These are phyloP conservation scores for Oryzias javanicus DNA, from an alignment of 2,113 vertebrate species.

Conservation along the genomic window DNA sequence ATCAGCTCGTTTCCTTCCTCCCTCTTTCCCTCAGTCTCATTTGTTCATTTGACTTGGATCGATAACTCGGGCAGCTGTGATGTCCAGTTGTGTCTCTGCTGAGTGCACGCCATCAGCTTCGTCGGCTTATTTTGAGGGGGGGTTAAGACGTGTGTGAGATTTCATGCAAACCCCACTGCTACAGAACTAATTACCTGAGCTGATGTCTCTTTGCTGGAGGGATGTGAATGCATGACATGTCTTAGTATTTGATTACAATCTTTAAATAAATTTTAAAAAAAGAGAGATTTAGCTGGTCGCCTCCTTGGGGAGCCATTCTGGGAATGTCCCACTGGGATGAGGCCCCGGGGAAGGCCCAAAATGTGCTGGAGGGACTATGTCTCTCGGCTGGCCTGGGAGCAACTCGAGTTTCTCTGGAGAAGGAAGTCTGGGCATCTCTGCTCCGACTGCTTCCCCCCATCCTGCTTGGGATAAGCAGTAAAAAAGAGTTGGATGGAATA, in stretches of 20 bases:
- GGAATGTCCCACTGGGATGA: background rate
- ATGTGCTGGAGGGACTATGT: too few relatives aligned
- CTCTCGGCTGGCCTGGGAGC: background rate
- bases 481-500: too few relatives aligned
- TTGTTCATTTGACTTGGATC: constrained; percentile 58
- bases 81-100: constrained; percentile 43
- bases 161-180: constrained; percentile 36
- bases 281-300: too few relatives aligned
- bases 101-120: constrained; percentile 26
- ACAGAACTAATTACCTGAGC: constrained; percentile 62
- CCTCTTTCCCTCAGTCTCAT: constrained; percentile 1
- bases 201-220: constrained; percentile 12
- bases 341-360: too few relatives aligned
- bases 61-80: constrained; percentile 46
- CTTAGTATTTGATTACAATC: too few relatives aligned
- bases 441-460: too few relatives aligned
- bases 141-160: constrained; percentile 17
- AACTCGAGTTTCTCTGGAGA: too few relatives aligned
- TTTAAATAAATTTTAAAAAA: too few relatives aligned
- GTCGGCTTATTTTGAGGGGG: background rate
- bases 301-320: too few relatives aligned
- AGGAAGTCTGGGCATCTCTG: too few relatives aligned
- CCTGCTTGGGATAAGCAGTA: too few relatives aligned
- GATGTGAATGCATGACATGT: background rate
- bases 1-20: constrained; percentile 22